phyloP scores from a whole-genome alignment of 2,888 invertebrate genomes.

The Byasa hedistus region DNA sequence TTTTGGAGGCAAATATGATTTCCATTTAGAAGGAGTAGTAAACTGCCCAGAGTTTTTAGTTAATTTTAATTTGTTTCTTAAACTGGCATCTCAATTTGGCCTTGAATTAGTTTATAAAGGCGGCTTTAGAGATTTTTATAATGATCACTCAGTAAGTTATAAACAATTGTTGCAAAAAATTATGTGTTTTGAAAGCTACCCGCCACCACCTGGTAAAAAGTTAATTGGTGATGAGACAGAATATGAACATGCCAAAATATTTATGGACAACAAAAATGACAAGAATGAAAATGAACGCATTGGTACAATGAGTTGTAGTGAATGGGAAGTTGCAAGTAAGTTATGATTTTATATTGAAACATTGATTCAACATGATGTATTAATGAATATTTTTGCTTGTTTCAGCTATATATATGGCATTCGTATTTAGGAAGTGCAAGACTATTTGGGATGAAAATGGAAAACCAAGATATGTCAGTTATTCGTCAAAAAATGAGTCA shows the following conservation, averaged over 20 bases:
- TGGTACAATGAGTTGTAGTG: constrained; percentile 92
- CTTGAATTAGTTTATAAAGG: constrained; percentile 84
- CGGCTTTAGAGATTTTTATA: constrained; percentile 89
- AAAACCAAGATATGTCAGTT: constrained; percentile 67
- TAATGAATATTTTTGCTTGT: constrained; percentile 41
- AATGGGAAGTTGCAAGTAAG: constrained; percentile 97
- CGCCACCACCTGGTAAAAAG: constrained; percentile 78
- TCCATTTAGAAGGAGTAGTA: constrained; percentile 96
- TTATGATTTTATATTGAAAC: constrained; percentile 37
- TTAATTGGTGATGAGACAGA: constrained; percentile 82
- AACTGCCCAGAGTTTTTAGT: constrained; percentile 99
- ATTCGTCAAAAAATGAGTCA: constrained; percentile 25
- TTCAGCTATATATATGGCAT: constrained; percentile 87
- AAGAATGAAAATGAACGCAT: constrained; percentile 68
- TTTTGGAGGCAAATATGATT: constrained; percentile 98
- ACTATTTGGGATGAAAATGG: constrained; percentile 80
- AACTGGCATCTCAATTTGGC: constrained; percentile 85
- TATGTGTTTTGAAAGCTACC: constrained; percentile 90
- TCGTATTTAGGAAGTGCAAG: constrained; percentile 88
- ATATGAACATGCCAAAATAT: constrained; percentile 86
- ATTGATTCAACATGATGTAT: background rate
- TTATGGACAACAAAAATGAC: constrained; percentile 66
- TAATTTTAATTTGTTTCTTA: constrained; percentile 91
- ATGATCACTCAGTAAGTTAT: constrained; percentile 75
- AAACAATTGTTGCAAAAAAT: constrained; percentile 85